Evolutionary conservation across 2,113 vertebrate genomes (phyloP), one percentile per base, ranked within the genome.

Genomic region (Leucopternis melanops): DNA sequence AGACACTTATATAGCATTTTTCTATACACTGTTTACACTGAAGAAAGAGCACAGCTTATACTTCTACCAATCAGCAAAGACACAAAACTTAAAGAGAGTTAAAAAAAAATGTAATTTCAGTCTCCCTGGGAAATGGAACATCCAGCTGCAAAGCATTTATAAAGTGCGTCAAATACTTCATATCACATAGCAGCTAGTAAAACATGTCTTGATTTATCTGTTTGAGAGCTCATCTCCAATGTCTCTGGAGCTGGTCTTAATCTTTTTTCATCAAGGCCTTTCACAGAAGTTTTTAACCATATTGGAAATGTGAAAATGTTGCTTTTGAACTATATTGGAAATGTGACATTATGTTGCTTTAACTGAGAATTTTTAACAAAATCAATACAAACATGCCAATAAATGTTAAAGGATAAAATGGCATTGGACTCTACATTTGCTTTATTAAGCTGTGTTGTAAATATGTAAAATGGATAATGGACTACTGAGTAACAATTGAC

Each of bases 51-150:
- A 63, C 57, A 94, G 69, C 73, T 96, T 91, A 84, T 62, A 73
- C 54, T 94, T 85, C 52, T 77, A 85, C 57, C 70, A 92, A 73
- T 95, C 92, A 95, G 88, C 74, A 81, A 86, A 79, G 86, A 82
- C 7, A 90, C 16, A 88, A 90, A 95, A 87, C 61, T 93, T 89
- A 71, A 25, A 69, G 50, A 62, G 70, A 73, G 61, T 90, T 61
- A 83, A 47, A 90, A 85, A 94, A 85, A 94, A 96, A 87, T 45
- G 70, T 75, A 75, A 72, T 95, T 95, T 94, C 70, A 75, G 40
- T 81, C 61, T 84, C 74, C 65, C 63, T 93, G 81, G 70, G 54
- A 91, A 94, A 89, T 75, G 70, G 65, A 95, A 89, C 83, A 94
- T 69, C 86, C 88, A 89, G 61, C 92, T 86, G 91, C 92, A 93